These are phyloP conservation scores for Mormyrops attenuatus DNA, from an alignment of 2,797 vertebrate genomes.

Conservation along the genomic window DNA sequence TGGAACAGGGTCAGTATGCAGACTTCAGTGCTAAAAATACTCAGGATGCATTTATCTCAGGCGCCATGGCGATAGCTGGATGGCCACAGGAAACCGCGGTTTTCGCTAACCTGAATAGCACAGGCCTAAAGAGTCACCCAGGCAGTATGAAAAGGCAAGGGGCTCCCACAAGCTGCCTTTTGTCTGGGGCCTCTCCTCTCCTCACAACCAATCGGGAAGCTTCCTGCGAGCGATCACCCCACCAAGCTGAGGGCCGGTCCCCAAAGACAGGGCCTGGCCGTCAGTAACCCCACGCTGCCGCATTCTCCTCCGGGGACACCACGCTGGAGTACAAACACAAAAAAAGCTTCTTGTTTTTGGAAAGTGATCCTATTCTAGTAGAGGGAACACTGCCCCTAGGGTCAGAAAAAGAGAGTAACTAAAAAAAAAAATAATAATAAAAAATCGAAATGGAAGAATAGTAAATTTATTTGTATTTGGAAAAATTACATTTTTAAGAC, in stretches of 20 bases:
- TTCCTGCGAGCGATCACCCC: conserved; percentile 5
- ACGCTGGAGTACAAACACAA: not conserved
- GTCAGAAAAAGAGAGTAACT: not conserved
- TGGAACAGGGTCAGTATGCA: conserved; percentile 57
- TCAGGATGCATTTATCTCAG: conserved; percentile 43
- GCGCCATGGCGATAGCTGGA: conserved; percentile 62
- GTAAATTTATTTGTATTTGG: not conserved
- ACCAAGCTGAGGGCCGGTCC: not conserved
- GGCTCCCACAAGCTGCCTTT: conserved; percentile 49
- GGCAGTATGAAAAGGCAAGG: conserved; percentile 28
- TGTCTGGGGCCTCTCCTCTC: conserved; percentile 36
- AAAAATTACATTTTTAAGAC: not conserved
- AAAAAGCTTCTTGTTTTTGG: not conserved
- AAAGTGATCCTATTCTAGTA: not conserved
- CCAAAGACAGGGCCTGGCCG: no score
- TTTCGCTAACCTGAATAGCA: conserved; percentile 43
- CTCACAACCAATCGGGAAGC: conserved; percentile 34
- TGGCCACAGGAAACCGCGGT: conserved; percentile 39
- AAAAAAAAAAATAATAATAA: not conserved
- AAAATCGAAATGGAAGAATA: not conserved
- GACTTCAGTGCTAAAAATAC: conserved; percentile 64
- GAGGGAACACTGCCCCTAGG: not conserved
- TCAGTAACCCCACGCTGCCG: no score
- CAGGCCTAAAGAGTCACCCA: conserved; percentile 49
- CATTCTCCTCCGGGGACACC: not conserved